A percentile compares a stretch with the other conserved stretches of the same genome.
phyloP scores from a whole-genome alignment of 1,140 invertebrate genomes.

The Drosophila littoralis region DNA sequence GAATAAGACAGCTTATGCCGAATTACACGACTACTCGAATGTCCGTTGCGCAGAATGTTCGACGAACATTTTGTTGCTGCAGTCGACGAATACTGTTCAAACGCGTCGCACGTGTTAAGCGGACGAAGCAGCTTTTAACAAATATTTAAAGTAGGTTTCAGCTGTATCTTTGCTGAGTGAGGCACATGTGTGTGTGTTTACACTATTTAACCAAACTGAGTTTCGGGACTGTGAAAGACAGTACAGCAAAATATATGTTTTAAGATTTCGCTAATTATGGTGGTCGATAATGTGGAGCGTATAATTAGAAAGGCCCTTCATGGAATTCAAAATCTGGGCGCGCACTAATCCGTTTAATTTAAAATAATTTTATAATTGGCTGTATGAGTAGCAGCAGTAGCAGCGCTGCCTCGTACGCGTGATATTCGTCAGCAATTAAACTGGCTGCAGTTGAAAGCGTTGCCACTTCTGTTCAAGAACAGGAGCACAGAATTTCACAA shows the following conservation, averaged over 20 bases:
- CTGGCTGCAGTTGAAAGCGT: conserved; percentile 20
- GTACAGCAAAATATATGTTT: not conserved
- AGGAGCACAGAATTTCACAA: conserved; percentile 25
- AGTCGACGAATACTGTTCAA: conserved; percentile 67
- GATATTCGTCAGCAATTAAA: conserved; percentile 17
- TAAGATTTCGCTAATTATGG: conserved; percentile 12
- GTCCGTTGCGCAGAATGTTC: conserved; percentile 7
- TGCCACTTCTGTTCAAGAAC: conserved; percentile 23
- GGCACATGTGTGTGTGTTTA: conserved; percentile 1
- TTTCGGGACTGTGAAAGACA: conserved; percentile 2
- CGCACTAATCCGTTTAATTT: conserved; percentile 68
- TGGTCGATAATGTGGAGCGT: conserved; percentile 16
- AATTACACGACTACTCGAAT: not conserved
- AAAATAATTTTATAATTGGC: conserved; percentile 68
- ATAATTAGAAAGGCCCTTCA: conserved; percentile 28
- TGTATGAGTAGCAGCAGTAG: conserved; percentile 23
- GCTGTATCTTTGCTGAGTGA: conserved; percentile 3
- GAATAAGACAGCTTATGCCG: not conserved
- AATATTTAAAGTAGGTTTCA: conserved; percentile 16
- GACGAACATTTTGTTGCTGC: conserved; percentile 38
- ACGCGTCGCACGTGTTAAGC: conserved; percentile 65
- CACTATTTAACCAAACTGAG: not conserved
- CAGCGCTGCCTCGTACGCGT: conserved; percentile 4
- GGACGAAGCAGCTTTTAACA: conserved; percentile 33
- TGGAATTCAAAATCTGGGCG: conserved; percentile 21